Conservation (phyloP, 1,140 invertebrate genomes). For the Diprion similis region DNA sequence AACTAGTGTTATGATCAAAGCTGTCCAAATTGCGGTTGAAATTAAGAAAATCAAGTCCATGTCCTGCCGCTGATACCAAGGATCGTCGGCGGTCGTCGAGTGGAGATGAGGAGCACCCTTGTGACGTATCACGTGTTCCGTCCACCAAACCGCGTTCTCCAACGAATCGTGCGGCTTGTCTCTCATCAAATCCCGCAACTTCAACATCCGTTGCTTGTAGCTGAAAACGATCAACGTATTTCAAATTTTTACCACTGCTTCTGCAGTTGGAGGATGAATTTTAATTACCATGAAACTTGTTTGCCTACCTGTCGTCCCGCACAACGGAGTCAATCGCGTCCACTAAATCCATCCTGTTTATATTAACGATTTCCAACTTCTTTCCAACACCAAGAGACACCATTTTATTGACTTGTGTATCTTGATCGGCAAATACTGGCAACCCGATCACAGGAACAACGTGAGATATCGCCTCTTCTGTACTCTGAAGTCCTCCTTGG, state of each 20-base stretch:
- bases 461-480: constrained; percentile 56
- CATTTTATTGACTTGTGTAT: constrained; percentile 27
- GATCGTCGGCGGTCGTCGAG: constrained; percentile 44
- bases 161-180: constrained; percentile 56
- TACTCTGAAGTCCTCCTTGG: constrained; percentile 63
- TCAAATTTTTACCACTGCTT: too few species aligned
- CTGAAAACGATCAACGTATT: constrained; percentile 26
- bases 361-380: constrained; percentile 22
- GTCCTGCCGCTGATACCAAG: constrained; percentile 48
- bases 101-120: constrained; percentile 59
- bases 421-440: constrained; percentile 50
- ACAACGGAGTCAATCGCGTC: constrained; percentile 34
- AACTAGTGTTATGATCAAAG: too few species aligned
- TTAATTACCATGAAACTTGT: too few species aligned
- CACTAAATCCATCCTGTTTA: constrained; percentile 26
- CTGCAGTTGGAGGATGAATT: too few species aligned
- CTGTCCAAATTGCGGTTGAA: too few species aligned
- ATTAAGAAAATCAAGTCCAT: constrained; percentile 37
- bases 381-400: constrained; percentile 32
- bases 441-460: constrained; percentile 59
- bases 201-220: constrained; percentile 45
- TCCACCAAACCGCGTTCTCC: constrained; percentile 61
- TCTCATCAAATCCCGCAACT: constrained; percentile 37
- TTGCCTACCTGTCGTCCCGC: constrained; percentile 31
- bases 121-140: constrained; percentile 64